Conservation (phyloP, 2,113 vertebrate genomes). For the Fulica atra region DNA sequence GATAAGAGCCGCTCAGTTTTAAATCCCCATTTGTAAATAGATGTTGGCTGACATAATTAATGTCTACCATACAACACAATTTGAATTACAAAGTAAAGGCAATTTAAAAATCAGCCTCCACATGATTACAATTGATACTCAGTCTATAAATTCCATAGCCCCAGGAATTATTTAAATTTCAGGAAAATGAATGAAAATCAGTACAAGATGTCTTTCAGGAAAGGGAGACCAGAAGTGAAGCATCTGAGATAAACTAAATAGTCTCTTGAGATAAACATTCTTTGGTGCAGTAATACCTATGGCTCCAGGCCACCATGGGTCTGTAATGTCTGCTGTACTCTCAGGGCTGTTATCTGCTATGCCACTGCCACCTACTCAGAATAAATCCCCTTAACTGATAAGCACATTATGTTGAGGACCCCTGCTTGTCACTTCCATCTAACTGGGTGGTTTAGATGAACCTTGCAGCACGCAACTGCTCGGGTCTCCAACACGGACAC, state of each 20-base stretch:
- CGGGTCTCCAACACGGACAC: rapidly evolving
- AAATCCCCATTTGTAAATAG: conserved; percentile 72
- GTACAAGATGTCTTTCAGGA: conserved; percentile 63
- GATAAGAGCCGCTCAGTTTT: conserved; percentile 72
- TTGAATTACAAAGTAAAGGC: conserved; percentile 74
- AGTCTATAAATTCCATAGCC: conserved; percentile 53
- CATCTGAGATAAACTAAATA: conserved; percentile 71
- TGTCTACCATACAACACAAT: conserved; percentile 64
- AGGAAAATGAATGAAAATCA: conserved; percentile 65
- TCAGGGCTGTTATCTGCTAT: conserved; percentile 52
- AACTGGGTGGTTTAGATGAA: neutral
- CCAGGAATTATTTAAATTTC: conserved; percentile 63
- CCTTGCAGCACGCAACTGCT: neutral
- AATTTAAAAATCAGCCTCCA: conserved; percentile 56
- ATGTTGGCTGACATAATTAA: conserved; percentile 77
- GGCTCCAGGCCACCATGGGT: conserved; percentile 57
- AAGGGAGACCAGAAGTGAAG: conserved; percentile 31
- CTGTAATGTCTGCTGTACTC: neutral
- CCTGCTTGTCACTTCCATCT: conserved; percentile 35
- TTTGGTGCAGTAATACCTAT: conserved; percentile 59
- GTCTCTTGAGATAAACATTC: conserved; percentile 73
- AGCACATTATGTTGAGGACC: conserved; percentile 46
- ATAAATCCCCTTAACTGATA: conserved; percentile 64
- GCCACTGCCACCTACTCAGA: conserved; percentile 45
- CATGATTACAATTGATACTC: conserved; percentile 54